Evolutionary conservation across 2,797 vertebrate species (phyloP).

Genomic region (Cephalopachus bancanus): DNA sequence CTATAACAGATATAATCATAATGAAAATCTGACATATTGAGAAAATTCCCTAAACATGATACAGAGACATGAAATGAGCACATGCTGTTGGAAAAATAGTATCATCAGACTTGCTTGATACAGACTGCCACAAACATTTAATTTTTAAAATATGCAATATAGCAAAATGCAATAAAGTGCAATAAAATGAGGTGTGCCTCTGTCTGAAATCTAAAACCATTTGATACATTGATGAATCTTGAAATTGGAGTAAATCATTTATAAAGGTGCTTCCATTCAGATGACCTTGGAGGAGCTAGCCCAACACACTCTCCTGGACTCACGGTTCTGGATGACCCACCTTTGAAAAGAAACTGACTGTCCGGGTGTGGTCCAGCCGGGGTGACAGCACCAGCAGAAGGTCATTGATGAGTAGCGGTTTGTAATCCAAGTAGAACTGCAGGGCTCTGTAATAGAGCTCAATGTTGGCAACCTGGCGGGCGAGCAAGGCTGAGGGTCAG

Average conservation of each 20-base stretch:
- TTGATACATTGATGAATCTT: neutral
- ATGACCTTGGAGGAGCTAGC: neutral
- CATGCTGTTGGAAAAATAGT: neutral
- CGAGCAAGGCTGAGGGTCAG: neutral
- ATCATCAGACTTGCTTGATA: neutral
- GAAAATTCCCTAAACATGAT: neutral
- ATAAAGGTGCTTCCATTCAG: neutral
- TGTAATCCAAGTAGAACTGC: slow-evolving; percentile 95
- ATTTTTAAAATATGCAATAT: neutral
- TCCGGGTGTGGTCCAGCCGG: slow-evolving; percentile 94
- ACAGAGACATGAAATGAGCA: neutral
- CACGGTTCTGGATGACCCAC: slow-evolving; percentile 83
- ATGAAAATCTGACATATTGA: neutral
- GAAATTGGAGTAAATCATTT: neutral
- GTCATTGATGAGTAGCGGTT: slow-evolving; percentile 95
- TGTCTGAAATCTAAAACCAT: neutral
- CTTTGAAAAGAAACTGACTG: slow-evolving; percentile 94
- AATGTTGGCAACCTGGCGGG: slow-evolving; percentile 93
- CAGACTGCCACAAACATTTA: neutral
- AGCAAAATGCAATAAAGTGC: neutral
- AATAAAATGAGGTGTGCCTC: neutral
- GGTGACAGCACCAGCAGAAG: slow-evolving; percentile 94
- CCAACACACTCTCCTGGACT: neutral
- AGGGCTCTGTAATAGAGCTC: slow-evolving; percentile 96
- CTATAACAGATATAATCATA: neutral